These are phyloP conservation scores for Gastrophysa polygoni DNA, from an alignment of 2,888 invertebrate genomes.

Conservation along the genomic window DNA sequence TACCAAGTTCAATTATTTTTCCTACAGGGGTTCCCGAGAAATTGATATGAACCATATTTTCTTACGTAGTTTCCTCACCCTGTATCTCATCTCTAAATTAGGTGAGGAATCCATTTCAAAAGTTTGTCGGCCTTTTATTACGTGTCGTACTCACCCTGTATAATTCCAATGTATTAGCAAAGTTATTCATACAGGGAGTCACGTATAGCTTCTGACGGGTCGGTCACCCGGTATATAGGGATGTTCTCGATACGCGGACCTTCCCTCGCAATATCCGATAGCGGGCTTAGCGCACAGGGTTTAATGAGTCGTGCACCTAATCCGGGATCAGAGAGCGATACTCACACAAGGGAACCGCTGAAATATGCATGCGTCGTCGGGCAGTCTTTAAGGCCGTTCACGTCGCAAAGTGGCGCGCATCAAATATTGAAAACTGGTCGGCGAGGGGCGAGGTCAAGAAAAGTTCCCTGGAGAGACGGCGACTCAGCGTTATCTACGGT, in stretches of 20 bases:
- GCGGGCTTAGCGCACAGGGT: slow-evolving; percentile 59
- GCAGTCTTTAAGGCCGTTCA: slow-evolving; percentile 46
- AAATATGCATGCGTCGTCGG: slow-evolving; percentile 56
- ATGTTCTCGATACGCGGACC: background rate
- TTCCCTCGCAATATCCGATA: slow-evolving; percentile 56
- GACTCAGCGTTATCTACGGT: slow-evolving; percentile 56
- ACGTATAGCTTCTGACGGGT: no score
- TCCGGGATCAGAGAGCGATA: slow-evolving; percentile 59
- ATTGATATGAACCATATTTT: no score
- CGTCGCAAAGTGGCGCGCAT: slow-evolving; percentile 46
- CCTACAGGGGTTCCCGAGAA: no score
- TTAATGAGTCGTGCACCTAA: slow-evolving; percentile 63
- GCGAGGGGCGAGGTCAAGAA: slow-evolving; percentile 52
- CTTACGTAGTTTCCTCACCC: no score
- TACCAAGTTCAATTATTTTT: no score
- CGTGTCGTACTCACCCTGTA: no score
- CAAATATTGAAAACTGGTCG: slow-evolving; percentile 57
- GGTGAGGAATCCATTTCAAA: no score
- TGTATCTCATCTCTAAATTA: no score
- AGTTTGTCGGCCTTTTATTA: no score
- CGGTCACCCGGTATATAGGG: no score
- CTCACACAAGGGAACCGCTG: slow-evolving; percentile 42
- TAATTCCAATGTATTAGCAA: no score
- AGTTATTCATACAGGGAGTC: no score
- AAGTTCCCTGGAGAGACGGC: slow-evolving; percentile 49